phyloP scores from a whole-genome alignment of 2,113 vertebrate genomes.

The Noctilio leporinus region DNA sequence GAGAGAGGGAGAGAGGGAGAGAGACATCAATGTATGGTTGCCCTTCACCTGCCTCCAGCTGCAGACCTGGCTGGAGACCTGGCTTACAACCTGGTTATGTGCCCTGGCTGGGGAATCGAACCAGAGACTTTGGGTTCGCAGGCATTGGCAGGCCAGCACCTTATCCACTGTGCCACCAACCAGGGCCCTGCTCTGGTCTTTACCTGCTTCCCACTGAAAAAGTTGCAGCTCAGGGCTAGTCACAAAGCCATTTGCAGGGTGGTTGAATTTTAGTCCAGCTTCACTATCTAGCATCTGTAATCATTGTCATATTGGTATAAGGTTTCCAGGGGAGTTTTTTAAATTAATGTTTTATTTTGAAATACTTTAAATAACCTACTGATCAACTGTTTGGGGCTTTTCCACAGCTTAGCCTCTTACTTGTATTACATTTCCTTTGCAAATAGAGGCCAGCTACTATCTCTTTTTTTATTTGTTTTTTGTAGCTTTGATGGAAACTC shows the following conservation, averaged over 20 bases:
- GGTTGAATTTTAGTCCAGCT: neutral
- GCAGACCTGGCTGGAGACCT: too few species aligned
- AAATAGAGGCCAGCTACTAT: neutral
- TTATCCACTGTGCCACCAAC: too few species aligned
- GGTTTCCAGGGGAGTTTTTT: conserved; percentile 12
- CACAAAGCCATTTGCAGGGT: neutral
- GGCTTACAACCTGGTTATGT: too few species aligned
- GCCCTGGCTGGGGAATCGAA: too few species aligned
- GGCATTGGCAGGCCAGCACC: too few species aligned
- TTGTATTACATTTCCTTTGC: conserved; percentile 6
- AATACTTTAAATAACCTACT: neutral
- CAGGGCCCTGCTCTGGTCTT: too few species aligned
- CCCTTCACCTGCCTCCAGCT: too few species aligned
- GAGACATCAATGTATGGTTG: too few species aligned
- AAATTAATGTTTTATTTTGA: conserved; percentile 22
- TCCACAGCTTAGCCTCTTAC: neutral
- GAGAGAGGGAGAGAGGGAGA: too few species aligned
- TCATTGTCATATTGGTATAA: neutral
- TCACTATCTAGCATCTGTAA: neutral
- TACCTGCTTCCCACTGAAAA: neutral
- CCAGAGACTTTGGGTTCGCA: too few species aligned
- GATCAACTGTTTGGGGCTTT: neutral
- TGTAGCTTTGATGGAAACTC: neutral
- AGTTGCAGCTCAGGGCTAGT: neutral
- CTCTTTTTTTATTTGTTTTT: neutral